Evolutionary conservation across 2,113 vertebrate species (phyloP), one percentile per base, ranked within the genome.

Genomic region (Limanda limanda): DNA sequence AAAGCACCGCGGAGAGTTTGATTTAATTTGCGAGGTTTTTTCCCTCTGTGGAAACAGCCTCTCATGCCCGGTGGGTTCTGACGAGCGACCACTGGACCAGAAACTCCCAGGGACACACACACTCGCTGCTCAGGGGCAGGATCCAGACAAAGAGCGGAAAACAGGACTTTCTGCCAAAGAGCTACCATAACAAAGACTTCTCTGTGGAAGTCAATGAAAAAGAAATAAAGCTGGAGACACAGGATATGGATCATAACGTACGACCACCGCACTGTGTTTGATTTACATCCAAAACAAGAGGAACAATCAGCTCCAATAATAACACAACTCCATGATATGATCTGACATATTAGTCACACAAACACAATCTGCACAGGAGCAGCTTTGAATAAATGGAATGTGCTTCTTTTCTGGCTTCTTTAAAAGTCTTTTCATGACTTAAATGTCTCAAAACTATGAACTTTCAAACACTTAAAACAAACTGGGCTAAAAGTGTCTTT

Each of bases 41-140:
- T n/a, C n/a, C 89, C 87, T 71, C 63, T 75, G 89, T 93, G 91
- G 92, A 93, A 95, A 92, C 72, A 86, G 76, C 79, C 77, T 89
- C 74, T 89, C 77, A 79, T 74, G 81, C 45, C 61, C 71, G 84
- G 74, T 74, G 81, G 66, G 67, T 82, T 86, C 65, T 81, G 82
- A 83, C 70, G 56, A 86, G 74, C 60, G n/a, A 9, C 78, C 2
- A 7, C 78, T 91, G 87, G 83, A 87, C 15, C 40, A 83, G 31
- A 85, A 81, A 83, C 71, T 86, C 81, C 76, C 88, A 67, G 69
- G 67, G 70, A 79, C 68, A 61, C 60, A n/a, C 60, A 74, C 60
- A 73, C 76, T 83, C 79, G 54, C 57, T 6, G 75, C 89, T 86
- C 0, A 10, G 20, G 20, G 10, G 69, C 60, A 74, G 79, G 66